Percentiles rank a stretch among this genome's conserved stretches.
Conservation (phyloP, 2,888 invertebrate species). For the Limnephilus auricula region DNA sequence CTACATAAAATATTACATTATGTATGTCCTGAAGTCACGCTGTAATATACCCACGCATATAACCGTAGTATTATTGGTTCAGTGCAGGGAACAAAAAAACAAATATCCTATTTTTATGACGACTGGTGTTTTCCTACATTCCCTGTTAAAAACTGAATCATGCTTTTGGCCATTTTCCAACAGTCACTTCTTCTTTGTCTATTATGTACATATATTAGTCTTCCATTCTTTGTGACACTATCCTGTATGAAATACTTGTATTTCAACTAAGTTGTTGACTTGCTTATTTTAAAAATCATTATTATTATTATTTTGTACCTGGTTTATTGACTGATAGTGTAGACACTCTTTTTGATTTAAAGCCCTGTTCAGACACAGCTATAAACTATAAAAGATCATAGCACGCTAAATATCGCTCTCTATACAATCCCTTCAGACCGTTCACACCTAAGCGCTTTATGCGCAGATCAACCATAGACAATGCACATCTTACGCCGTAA, state of each 20-base stretch:
- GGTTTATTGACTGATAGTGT: background rate
- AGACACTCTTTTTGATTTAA: background rate
- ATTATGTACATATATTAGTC: background rate
- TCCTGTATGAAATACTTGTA: background rate
- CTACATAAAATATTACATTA: background rate
- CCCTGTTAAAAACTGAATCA: constrained; percentile 24
- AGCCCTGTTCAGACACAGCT: too few species aligned
- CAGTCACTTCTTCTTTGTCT: constrained; percentile 19
- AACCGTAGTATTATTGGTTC: background rate
- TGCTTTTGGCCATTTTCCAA: constrained; percentile 47
- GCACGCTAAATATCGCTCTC: too few species aligned
- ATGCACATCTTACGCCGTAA: too few species aligned
- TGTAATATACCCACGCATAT: background rate
- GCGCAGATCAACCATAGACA: too few species aligned
- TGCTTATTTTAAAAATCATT: background rate
- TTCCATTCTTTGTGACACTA: background rate
- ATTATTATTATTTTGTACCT: background rate
- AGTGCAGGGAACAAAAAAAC: background rate
- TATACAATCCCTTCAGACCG: too few species aligned
- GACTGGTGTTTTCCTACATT: constrained; percentile 39
- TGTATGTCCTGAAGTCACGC: background rate
- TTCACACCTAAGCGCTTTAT: too few species aligned
- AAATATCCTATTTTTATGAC: constrained; percentile 15
- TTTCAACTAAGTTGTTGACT: background rate
- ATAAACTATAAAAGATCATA: too few species aligned